phyloP scores from a whole-genome alignment of 2,113 vertebrate genomes.

The Sylvilagus bachmani region DNA sequence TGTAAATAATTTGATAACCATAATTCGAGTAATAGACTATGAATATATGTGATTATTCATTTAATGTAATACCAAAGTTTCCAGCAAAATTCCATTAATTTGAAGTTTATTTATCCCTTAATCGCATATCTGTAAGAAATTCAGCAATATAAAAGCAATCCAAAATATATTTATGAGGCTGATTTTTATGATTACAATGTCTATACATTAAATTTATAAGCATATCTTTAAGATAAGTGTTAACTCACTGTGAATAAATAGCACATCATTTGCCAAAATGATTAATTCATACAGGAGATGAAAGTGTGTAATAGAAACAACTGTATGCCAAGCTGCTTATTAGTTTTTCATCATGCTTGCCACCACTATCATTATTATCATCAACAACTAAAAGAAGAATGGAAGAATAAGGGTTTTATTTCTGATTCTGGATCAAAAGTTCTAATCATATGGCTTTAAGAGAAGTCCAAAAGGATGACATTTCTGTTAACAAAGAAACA shows the following conservation, averaged over 20 bases:
- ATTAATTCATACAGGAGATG: neutral
- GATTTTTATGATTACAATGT: constrained; percentile 11
- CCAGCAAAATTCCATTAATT: neutral
- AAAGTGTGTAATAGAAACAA: constrained; percentile 23
- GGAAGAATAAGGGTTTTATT: constrained; percentile 39
- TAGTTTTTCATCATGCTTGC: constrained; percentile 55
- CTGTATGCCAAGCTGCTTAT: neutral
- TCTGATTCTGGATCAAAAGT: constrained; percentile 35
- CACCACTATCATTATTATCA: neutral
- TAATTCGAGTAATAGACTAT: constrained; percentile 18
- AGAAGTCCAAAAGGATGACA: constrained; percentile 12
- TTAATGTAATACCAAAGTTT: constrained; percentile 23
- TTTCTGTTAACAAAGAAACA: constrained; percentile 61
- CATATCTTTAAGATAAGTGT: neutral
- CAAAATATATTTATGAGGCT: constrained; percentile 18
- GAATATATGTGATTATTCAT: constrained; percentile 50
- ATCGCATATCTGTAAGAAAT: constrained; percentile 24
- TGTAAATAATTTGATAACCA: constrained; percentile 41
- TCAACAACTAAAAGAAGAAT: neutral
- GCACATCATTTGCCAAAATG: neutral
- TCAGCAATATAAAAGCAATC: constrained; percentile 6
- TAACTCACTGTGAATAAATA: constrained; percentile 6
- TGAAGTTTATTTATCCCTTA: constrained; percentile 16
- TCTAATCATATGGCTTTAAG: constrained; percentile 9
- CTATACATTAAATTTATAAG: neutral